Base-by-base conservation (phyloP, 2,888 invertebrate genomes). In the Nemotelus pantherinus region DNA sequence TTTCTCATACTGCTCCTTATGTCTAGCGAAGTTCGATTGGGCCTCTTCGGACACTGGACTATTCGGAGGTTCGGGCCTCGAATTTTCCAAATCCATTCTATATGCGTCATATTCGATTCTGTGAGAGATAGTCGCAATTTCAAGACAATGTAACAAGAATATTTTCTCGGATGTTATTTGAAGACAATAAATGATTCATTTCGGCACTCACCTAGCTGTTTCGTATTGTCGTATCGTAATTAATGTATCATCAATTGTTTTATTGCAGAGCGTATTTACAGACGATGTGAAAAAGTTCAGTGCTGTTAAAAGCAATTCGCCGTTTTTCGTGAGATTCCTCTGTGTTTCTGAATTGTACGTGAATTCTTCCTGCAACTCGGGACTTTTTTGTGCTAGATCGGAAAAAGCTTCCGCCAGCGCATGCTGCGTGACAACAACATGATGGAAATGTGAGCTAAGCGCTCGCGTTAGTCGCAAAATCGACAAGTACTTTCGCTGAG, bases 81-180 rank as follows among this genome's bases (percentile, higher is more conserved):
- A 89, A 76, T 93, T 90, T 86, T 98, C 97, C 83, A 98, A 88
- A 88, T 99, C 99, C 85, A 94, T 94, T 85, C 98, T 93, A 88
- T 98, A 98, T 68, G 99, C 99, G 90, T 99, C 99, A 87, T 96
- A 99, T 87, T 99, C 98, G 87, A 99, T 93, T 87, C 97, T 94
- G 86, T 25, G 84, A 81, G 55, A 25, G 25, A 25, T 25, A 25
- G 25, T 1, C 25, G 25, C 0, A 25, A 25, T 25, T 25, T 25
- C 48, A 44, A 4, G 44, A 39, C 25, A 79, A 3, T 60, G 7
- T 6, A 43, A 39, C 50, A 53, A 53, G 53, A 53, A 9, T 53
- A 53, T 10, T 53, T 53, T 53, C 10, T 53, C 10, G 1, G 25
- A 25, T 25, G 25, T 25, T 25, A 25, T 25, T 25, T 25, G 25